phyloP scores from a whole-genome alignment of 1,140 invertebrate genomes.

The Dreissena polymorpha region DNA sequence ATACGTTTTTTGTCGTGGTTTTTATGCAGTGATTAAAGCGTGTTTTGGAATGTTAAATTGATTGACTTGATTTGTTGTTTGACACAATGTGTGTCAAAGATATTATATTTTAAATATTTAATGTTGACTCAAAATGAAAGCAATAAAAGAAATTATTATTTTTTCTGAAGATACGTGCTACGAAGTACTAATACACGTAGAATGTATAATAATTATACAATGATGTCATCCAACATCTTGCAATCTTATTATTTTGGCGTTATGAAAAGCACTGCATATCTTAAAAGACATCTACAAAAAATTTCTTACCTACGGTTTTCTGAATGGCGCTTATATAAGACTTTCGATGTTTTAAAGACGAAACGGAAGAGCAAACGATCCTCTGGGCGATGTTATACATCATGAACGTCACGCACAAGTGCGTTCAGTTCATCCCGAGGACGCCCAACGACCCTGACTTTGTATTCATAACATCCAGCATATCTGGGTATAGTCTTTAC shows the following conservation, averaged over 20 bases:
- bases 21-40: background rate
- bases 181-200: background rate
- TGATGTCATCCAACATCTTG: background rate
- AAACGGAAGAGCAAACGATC: constrained; percentile 5
- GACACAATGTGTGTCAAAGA: background rate
- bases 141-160: no score
- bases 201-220: background rate
- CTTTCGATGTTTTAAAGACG: background rate
- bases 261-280: background rate
- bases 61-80: background rate
- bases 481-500: background rate
- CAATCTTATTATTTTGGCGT: background rate
- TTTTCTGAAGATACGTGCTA: background rate
- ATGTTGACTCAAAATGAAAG: no score
- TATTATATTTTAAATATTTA: no score
- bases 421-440: constrained; percentile 16
- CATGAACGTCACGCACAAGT: background rate
- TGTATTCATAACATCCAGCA: constrained; percentile 9
- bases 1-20: background rate
- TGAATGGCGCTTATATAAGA: background rate
- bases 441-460: constrained; percentile 6
- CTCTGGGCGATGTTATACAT: constrained; percentile 7
- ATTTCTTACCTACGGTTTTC: background rate
- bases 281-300: background rate
- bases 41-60: background rate